Conservation (phyloP, 1,140 invertebrate species). For the Daktulosphaira vitifoliae region DNA sequence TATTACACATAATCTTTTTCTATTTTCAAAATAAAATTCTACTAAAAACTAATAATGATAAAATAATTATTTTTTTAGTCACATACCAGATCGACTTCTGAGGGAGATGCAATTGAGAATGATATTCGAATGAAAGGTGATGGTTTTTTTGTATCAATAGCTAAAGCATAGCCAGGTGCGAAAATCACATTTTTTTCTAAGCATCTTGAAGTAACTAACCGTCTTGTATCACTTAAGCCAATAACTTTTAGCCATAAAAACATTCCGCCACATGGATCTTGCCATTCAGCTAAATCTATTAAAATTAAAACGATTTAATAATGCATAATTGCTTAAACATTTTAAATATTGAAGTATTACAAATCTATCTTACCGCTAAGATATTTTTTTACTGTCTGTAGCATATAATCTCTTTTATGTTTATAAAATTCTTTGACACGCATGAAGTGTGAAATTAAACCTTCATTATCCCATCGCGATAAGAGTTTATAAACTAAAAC, state of each 20-base stretch:
- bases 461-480: conserved; percentile 52
- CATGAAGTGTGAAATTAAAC: conserved; percentile 53
- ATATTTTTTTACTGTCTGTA: conserved; percentile 53
- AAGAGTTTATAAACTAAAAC: conserved; percentile 56
- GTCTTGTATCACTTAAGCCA: conserved; percentile 58
- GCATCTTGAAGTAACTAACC: conserved; percentile 59
- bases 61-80: too few relatives aligned
- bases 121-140: conserved; percentile 59
- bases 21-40: too few relatives aligned
- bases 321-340: too few relatives aligned
- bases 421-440: conserved; percentile 57
- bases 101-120: conserved; percentile 54
- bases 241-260: conserved; percentile 67
- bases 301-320: too few relatives aligned
- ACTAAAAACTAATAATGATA: too few relatives aligned
- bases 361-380: conserved; percentile 47
- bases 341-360: too few relatives aligned
- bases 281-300: conserved; percentile 57
- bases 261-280: conserved; percentile 59
- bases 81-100: conserved; percentile 54
- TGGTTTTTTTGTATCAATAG: conserved; percentile 49
- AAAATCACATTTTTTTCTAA: conserved; percentile 52
- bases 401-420: conserved; percentile 53
- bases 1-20: too few relatives aligned
- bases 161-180: conserved; percentile 61